Conservation (phyloP, 2,888 invertebrate genomes). For the Prosopocoilus inquinatus region DNA sequence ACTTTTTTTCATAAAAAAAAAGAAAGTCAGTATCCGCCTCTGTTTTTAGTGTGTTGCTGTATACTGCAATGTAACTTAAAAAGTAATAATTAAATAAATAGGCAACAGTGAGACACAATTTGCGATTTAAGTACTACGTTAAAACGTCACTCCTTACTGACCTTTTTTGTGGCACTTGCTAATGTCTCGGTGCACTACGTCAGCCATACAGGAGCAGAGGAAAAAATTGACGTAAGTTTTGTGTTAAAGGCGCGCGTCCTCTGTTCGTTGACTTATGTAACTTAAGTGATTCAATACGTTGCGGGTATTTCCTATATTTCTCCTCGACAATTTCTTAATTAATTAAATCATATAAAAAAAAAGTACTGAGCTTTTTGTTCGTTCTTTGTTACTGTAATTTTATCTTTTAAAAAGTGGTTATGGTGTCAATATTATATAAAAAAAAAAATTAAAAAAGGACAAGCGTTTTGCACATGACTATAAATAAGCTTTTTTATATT, state of each 20-base stretch:
- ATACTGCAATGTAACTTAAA: conserved; percentile 19
- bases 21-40: conserved; percentile 27
- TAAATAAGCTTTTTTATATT: conserved; percentile 50
- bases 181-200: conserved; percentile 19
- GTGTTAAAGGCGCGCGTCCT: not conserved
- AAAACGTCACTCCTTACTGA: conserved; percentile 13
- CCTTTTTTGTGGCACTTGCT: conserved; percentile 27
- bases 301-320: not conserved
- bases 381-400: conserved; percentile 11
- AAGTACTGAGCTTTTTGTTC: not conserved
- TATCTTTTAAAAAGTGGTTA: conserved; percentile 21
- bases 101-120: conserved; percentile 33
- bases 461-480: conserved; percentile 46
- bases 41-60: conserved; percentile 36
- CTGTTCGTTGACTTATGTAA: not conserved
- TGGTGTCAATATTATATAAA: conserved; percentile 22
- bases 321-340: too few relatives aligned
- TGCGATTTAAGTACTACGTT: not conserved
- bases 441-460: conserved; percentile 15
- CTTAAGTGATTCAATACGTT: not conserved
- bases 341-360: too few relatives aligned
- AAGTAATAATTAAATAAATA: conserved; percentile 12
- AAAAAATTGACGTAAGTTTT: not conserved
- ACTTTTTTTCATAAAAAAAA: too few relatives aligned
- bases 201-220: conserved; percentile 10